These are phyloP conservation scores for Sebastiscus tertius DNA, from an alignment of 2,797 vertebrate genomes.

Conservation along the genomic window DNA sequence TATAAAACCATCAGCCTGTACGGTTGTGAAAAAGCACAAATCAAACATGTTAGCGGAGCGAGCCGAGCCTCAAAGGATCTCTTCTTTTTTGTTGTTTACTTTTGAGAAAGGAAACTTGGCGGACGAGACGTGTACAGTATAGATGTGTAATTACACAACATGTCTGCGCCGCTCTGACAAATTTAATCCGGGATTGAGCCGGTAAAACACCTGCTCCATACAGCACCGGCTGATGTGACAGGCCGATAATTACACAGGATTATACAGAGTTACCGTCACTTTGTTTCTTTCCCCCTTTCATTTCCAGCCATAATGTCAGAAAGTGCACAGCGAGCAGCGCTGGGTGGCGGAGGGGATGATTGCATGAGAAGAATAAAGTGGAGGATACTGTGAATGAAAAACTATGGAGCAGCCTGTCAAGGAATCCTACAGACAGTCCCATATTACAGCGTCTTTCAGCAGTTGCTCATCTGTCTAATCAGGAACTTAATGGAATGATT, in stretches of 20 bases:
- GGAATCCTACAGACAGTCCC: slow-evolving; percentile 47
- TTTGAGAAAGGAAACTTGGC: slow-evolving; percentile 63
- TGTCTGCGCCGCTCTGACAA: slow-evolving; percentile 73
- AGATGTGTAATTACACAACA: slow-evolving; percentile 75
- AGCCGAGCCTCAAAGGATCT: slow-evolving; percentile 44
- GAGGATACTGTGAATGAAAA: slow-evolving; percentile 50
- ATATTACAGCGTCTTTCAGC: slow-evolving; percentile 71
- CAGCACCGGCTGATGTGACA: slow-evolving; percentile 73
- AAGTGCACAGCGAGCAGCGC: slow-evolving; percentile 33
- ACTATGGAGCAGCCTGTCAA: slow-evolving; percentile 51
- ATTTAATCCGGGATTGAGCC: slow-evolving; percentile 64
- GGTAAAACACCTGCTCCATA: slow-evolving; percentile 78
- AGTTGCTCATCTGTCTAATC: slow-evolving; percentile 73
- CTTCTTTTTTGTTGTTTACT: slow-evolving; percentile 57
- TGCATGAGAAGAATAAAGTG: slow-evolving; percentile 35
- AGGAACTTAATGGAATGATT: slow-evolving; percentile 56
- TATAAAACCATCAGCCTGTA: slow-evolving; percentile 38
- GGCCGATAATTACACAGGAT: slow-evolving; percentile 75
- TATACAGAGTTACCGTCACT: slow-evolving; percentile 64
- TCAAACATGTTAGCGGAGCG: slow-evolving; percentile 52
- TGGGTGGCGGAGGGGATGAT: slow-evolving; percentile 23
- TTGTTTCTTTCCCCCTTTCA: slow-evolving; percentile 72
- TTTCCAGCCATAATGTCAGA: slow-evolving; percentile 54
- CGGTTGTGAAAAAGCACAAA: slow-evolving; percentile 49
- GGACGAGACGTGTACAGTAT: slow-evolving; percentile 48